Evolutionary conservation across 37 sponge, comb jelly and placozoan species (phyloP), one percentile per base, ranked within the genome.

Genomic region (Ephydatia muelleri): DNA sequence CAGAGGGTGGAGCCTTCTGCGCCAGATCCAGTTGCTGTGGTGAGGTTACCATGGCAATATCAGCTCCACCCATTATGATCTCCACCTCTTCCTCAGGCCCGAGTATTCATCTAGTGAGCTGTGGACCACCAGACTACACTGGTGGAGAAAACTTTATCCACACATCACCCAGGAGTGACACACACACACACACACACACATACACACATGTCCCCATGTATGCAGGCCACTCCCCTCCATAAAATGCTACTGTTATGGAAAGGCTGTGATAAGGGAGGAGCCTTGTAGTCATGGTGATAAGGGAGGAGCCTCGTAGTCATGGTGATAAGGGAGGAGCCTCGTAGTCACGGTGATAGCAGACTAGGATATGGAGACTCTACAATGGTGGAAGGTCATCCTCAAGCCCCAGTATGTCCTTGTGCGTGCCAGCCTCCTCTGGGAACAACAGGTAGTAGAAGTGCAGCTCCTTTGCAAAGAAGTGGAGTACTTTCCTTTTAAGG

Each of bases 381-480:
- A 49, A 22, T 4, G 72, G 49, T 47, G 76, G 38, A 16, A 87
- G 69, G 21, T 75, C 76, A 28, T 37, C 64, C 1, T 77, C 72
- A 22, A 82, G 37, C 12, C 79, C 79, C 23, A 88, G 72, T 57
- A 88, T 82, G 6, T 64, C 16, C 49, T 88, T 88, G 78, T 88
- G 88, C 6, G 25, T 57, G n/a, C 49, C 70, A 70, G 72, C 69
- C 70, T 88, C 88, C 19, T 83, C 83, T 32, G 88, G 88, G 49
- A 83, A 88, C 0, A 88, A 38, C 37, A 31, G 67, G 37, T 88
- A 88, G 40, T 88, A 82, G 26, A 88, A 82, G 4, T 88, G 83
- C 30, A 88, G 28, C 26, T 88, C 88, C 32, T 68, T 31, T 23
- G 64, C 78, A 3, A 77, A 21, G 0, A 68, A 5, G n/a, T 69